Evolutionary conservation across 2,113 vertebrate genomes (phyloP), one percentile per base, ranked within the genome.

Genomic region (Sander lucioperca): DNA sequence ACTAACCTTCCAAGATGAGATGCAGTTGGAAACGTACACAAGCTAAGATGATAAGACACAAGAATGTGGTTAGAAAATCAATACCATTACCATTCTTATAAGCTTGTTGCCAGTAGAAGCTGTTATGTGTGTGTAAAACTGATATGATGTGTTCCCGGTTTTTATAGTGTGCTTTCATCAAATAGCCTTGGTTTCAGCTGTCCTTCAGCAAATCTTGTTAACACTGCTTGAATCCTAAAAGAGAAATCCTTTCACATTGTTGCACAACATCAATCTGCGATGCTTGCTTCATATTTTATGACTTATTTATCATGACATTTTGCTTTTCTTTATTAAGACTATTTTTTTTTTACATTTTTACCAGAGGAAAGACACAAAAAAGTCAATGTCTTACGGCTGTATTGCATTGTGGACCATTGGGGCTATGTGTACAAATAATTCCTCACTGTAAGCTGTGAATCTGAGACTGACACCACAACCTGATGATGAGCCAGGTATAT

Each of bases 161-260:
- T 69, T 64, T 68, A 57, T 5, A 13, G 7, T 12, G 53, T 66
- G 47, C 54, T 66, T 72, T 63, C 21, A 67, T 74, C 51, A 54
- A 30, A 51, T 19, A 67, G 83, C 63, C 74, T 67, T 61, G 56
- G 8, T 18, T 64, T 33, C 66, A 39, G 39, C 33, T n/a, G 75
- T 69, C 67, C 57, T 59, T 76, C 47, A 48, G 50, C 16, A 14
- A 50, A 48, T 78, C 51, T 80, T 84, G 39, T 48, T 63, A 73
- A 53, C 3, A 6, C 72, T 18, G 64, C 53, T 54, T 6, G 4
- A 25, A 27, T 36, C 33, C 43, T 15, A 33, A 68, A 65, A 16
- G n/a, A 84, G 61, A 61, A 76, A 54, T 54, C 33, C 21, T 77
- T 43, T 50, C 30, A 76, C 15, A 43, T n/a, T 0, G 1, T 8